phyloP scores from a whole-genome alignment of 2,888 invertebrate species.

The Argynnis bischoffii region DNA sequence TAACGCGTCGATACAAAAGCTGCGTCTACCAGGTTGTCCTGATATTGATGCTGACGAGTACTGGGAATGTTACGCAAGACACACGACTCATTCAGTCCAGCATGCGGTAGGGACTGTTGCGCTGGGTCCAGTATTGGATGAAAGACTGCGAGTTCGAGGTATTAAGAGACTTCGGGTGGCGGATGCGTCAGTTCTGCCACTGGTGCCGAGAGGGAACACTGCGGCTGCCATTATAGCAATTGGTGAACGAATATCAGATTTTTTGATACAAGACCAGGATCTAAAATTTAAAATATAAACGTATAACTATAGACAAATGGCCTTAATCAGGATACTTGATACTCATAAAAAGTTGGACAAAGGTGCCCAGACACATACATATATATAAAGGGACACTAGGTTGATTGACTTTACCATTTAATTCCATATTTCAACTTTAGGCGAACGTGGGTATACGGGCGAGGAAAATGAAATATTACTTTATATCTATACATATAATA shows the following conservation, averaged over 20 bases:
- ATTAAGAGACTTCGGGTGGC: slow-evolving; percentile 53
- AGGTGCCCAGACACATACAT: too few species aligned
- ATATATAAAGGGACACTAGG: too few species aligned
- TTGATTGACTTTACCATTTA: too few species aligned
- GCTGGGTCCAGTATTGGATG: slow-evolving; percentile 56
- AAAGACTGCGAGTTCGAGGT: slow-evolving; percentile 53
- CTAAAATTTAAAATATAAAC: background rate
- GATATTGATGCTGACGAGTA: slow-evolving; percentile 43
- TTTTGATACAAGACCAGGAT: slow-evolving; percentile 43
- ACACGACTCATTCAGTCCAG: slow-evolving; percentile 55
- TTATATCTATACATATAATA: too few species aligned
- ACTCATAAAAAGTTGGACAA: background rate
- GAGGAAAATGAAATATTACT: too few species aligned
- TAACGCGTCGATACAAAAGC: slow-evolving; percentile 48
- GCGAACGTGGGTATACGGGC: too few species aligned
- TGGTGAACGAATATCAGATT: slow-evolving; percentile 57
- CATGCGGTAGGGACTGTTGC: slow-evolving; percentile 60
- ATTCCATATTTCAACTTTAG: too few species aligned
- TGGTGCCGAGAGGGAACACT: slow-evolving; percentile 54
- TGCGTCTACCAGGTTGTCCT: slow-evolving; percentile 53
- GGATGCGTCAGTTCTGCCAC: slow-evolving; percentile 54
- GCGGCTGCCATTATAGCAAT: slow-evolving; percentile 58
- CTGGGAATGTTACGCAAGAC: slow-evolving; percentile 62
- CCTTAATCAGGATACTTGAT: background rate
- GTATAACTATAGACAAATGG: background rate